Evolutionary conservation across 2,113 vertebrate genomes (phyloP), one percentile per base, ranked within the genome.

Genomic region (Rhea pennata): DNA sequence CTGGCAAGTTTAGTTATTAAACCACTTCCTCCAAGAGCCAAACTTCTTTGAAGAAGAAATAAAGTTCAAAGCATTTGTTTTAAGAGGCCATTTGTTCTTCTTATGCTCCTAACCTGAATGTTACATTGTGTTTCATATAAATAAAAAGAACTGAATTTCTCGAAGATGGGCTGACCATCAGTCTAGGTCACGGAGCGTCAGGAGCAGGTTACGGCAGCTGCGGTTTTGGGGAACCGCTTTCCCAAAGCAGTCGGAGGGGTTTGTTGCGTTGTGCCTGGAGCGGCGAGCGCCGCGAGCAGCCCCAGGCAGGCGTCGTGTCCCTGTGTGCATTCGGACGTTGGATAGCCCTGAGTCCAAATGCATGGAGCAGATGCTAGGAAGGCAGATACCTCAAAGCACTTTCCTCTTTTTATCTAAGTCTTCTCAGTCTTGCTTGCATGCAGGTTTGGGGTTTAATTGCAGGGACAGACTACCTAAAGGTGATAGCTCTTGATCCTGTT

Each of bases 61-160:
- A 94, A 97, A 97, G 96, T 96, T 96, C 96, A 97, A 97, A 97
- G 96, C 69, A 69, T 93, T 96, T 58, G 29, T 67, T 96, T 95
- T 94, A 95, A 93, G 87, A 96, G 96, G 64, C 78, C 95, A 93
- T 96, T 97, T 97, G 94, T 95, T 96, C 71, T 96, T 95, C 89
- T 96, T 67, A 92, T 88, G 96, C 90, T 87, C 84, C 71, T 97
- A 95, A 93, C 92, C 93, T 92, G 87, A 93, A 76, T 8, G 44
- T 73, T 96, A 62, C 3, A 2, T 86, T 78, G 71, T 58, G 81
- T 72, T 67, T 89, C 74, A 26, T 89, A 90, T 91, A 83, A 87
- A 89, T 90, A 77, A 81, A 79, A 87, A 84, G 54, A 36, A 33
- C 61, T 91, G 90, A 88, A 94, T 95, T 16, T 95, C 91, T 94